Evolutionary conservation across 2,113 vertebrate genomes (phyloP), one percentile per base, ranked within the genome.

Genomic region (Brienomyrus brachyistius): DNA sequence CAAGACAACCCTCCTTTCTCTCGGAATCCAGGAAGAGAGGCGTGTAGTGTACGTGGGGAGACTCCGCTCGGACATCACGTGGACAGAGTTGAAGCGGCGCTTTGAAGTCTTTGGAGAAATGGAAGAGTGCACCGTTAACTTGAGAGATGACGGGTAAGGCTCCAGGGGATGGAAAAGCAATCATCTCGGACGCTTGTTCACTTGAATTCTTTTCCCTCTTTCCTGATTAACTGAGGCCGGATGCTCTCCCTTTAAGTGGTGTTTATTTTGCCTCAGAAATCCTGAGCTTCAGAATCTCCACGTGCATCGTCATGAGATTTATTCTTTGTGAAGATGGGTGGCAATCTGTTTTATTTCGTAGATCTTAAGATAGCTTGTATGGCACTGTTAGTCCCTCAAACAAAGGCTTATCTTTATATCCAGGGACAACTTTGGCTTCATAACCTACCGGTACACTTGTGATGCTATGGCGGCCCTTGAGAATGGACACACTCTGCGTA

Each of bases 31-130:
- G 98, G 98, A 99, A 94, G 98, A 99, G 96, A 97, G 93, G 90
- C 97, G 98, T 92, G 97, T 98, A 95, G 97, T 99, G 95, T 99
- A 98, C 93, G 96, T 99, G 92, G 98, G 97, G 90, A 97, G 98
- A 96, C 98, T 99, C 95, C 96, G 96, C 94, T 95, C 97, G 93
- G 96, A 97, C 95, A 98, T 96, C 92, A 98, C 97, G 92, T 97
- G 97, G 92, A 96, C 96, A 31, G 98, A 99, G 95, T 95, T 99
- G 95, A 98, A 97, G 95, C 96, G 97, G 91, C 98, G 98, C 92
- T 99, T 99, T 97, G 97, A 99, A 97, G 97, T 99, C 95, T 99
- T 99, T 93, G 98, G 98, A 93, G 98, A 99, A 97, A 99, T 99
- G 94, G 98, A 99, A 95, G 98, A 99, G 95, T 99, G 98, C 93